A percentile compares a stretch with the other conserved stretches of the same genome.
These are phyloP conservation scores for Clarias gariepinus DNA, from an alignment of 2,113 vertebrate genomes.

Conservation along the genomic window DNA sequence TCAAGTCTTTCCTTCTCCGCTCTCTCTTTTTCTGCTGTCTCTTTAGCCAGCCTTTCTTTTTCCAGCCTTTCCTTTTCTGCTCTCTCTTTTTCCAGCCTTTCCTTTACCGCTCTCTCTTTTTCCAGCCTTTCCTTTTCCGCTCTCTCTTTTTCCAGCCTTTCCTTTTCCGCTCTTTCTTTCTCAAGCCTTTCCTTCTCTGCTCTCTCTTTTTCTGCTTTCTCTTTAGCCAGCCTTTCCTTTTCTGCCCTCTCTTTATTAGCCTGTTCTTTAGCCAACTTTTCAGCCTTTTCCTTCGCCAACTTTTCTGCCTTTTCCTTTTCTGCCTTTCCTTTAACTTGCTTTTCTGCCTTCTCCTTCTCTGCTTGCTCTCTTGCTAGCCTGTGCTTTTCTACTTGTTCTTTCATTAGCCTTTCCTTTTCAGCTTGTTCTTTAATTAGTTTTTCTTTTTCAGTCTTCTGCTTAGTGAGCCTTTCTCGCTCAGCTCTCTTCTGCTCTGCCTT, in stretches of 20 bases:
- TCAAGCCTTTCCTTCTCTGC: not conserved
- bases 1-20: not conserved
- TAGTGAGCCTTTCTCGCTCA: conserved; percentile 26
- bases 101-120: conserved; percentile 42
- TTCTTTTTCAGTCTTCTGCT: conserved; percentile 25
- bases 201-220: conserved; percentile 56
- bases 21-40: conserved; percentile 21
- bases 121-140: not conserved
- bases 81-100: conserved; percentile 63
- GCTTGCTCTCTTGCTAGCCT: conserved; percentile 14
- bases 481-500: conserved; percentile 27
- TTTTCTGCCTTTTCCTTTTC: conserved; percentile 50
- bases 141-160: conserved; percentile 7
- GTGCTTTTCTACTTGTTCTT: conserved; percentile 35
- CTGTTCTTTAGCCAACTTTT: conserved; percentile 20
- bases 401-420: conserved; percentile 60
- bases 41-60: conserved; percentile 52
- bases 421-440: conserved; percentile 58
- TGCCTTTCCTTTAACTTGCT: conserved; percentile 53
- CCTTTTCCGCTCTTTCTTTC: not conserved
- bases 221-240: conserved; percentile 61
- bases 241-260: conserved; percentile 57
- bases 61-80: conserved; percentile 56
- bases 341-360: conserved; percentile 22
- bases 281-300: conserved; percentile 30